Percentiles rank a stretch among this genome's conserved stretches.
These are phyloP conservation scores for Plebejus argus DNA, from an alignment of 2,888 invertebrate species.

Conservation along the genomic window DNA sequence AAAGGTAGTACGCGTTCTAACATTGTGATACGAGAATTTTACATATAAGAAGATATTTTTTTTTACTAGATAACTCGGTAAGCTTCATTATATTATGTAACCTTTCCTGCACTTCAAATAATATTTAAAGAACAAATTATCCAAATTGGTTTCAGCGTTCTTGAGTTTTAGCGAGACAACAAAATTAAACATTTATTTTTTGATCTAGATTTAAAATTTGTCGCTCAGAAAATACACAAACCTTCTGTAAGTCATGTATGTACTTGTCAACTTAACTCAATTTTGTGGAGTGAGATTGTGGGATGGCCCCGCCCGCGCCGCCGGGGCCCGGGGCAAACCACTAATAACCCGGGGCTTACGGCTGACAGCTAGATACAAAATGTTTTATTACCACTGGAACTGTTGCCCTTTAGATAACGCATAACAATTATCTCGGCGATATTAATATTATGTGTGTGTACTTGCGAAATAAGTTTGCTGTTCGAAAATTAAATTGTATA, in stretches of 20 bases:
- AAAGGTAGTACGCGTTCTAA: no score
- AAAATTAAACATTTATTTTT: no score
- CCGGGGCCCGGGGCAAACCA: slow-evolving; percentile 37
- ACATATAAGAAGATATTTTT: no score
- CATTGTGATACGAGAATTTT: no score
- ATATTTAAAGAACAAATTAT: no score
- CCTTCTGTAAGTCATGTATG: slow-evolving; percentile 27
- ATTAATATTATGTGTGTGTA: neutral
- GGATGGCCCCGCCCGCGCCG: slow-evolving; percentile 33
- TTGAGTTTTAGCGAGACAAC: no score
- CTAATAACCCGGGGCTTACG: slow-evolving; percentile 47
- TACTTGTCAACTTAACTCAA: slow-evolving; percentile 62
- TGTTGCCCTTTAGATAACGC: slow-evolving; percentile 21
- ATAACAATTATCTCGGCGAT: neutral
- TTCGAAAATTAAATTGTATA: neutral
- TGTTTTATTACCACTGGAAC: slow-evolving; percentile 43
- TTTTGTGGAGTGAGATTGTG: slow-evolving; percentile 57
- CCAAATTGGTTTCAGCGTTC: no score
- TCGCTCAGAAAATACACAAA: no score
- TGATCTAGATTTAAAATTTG: no score
- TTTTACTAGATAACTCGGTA: no score
- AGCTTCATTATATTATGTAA: no score
- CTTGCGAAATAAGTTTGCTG: neutral
- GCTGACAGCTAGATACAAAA: slow-evolving; percentile 43
- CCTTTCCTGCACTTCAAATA: no score